These are phyloP conservation scores for Caenorhabditis sinica DNA, from an alignment of 2,888 invertebrate species.

Conservation along the genomic window DNA sequence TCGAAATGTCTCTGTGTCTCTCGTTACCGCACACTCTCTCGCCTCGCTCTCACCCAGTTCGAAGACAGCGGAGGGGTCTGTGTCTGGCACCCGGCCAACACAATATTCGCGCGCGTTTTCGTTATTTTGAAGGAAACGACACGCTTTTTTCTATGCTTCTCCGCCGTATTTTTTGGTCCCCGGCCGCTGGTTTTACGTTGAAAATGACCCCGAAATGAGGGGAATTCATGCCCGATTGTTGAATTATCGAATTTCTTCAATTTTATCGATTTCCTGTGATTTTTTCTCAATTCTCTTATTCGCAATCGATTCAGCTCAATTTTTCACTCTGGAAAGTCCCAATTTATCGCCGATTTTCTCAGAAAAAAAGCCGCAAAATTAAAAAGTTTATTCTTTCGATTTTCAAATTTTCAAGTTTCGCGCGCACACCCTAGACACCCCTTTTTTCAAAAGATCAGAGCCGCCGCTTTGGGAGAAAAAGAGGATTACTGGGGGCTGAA, in stretches of 20 bases:
- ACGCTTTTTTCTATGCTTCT: neutral
- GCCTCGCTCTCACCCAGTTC: slow-evolving; percentile 1
- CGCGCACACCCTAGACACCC: slow-evolving; percentile 37
- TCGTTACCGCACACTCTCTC: slow-evolving; percentile 19
- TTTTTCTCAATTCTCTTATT: neutral
- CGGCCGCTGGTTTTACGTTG: neutral
- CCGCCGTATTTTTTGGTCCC: slow-evolving; percentile 6
- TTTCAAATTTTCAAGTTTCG: slow-evolving; percentile 62
- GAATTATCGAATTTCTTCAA: neutral
- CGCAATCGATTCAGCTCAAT: neutral
- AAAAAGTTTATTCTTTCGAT: neutral
- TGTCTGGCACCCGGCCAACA: slow-evolving; percentile 67
- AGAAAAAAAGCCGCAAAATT: neutral
- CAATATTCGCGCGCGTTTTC: slow-evolving; percentile 67
- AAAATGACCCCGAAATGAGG: slow-evolving; percentile 14
- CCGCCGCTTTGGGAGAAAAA: neutral
- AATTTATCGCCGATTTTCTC: neutral
- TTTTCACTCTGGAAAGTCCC: neutral
- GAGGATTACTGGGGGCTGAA: neutral
- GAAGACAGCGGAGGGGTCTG: neutral
- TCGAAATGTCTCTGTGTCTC: slow-evolving; percentile 31
- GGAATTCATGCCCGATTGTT: neutral
- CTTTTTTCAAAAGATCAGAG: slow-evolving; percentile 37
- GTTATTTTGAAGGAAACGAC: slow-evolving; percentile 50
- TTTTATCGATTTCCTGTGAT: neutral